Evolutionary conservation across 2,797 vertebrate species (phyloP).

Genomic region (Lithobates pipiens): DNA sequence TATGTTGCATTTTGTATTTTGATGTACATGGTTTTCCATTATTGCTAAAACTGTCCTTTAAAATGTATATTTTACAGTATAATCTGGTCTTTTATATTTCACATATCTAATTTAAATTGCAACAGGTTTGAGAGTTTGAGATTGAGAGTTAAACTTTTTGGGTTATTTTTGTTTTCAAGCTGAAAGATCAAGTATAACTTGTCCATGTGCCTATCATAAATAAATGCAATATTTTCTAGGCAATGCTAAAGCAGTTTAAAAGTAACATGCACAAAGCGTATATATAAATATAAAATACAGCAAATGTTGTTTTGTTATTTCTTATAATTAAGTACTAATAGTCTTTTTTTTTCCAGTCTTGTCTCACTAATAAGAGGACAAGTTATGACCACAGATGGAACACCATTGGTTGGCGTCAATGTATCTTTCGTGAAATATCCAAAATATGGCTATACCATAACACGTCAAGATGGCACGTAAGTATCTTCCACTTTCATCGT

Average conservation of each 20-base stretch:
- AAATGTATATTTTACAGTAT: background rate
- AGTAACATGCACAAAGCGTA: background rate
- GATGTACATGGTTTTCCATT: no score
- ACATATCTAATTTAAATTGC: constrained; percentile 7
- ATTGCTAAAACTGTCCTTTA: no score
- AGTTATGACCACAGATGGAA: constrained; percentile 97
- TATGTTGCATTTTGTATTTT: no score
- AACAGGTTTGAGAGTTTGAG: no score
- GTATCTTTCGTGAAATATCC: constrained; percentile 99
- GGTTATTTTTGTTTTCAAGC: background rate
- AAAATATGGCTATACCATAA: constrained; percentile 97
- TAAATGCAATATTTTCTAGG: constrained; percentile 6
- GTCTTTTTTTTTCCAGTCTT: constrained; percentile 79
- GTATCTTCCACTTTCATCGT: constrained; percentile 70
- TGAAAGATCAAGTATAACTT: constrained; percentile 15
- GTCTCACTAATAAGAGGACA: constrained; percentile 97
- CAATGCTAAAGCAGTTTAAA: background rate
- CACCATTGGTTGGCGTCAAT: constrained; percentile 96
- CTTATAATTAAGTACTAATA: background rate
- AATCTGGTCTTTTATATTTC: background rate
- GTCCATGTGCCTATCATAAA: constrained; percentile 14
- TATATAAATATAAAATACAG: background rate
- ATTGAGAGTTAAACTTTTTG: background rate
- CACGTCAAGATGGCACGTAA: constrained; percentile 98
- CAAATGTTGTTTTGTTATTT: background rate